Conservation (phyloP, 2,113 vertebrate species). For the Leptosomus discolor region DNA sequence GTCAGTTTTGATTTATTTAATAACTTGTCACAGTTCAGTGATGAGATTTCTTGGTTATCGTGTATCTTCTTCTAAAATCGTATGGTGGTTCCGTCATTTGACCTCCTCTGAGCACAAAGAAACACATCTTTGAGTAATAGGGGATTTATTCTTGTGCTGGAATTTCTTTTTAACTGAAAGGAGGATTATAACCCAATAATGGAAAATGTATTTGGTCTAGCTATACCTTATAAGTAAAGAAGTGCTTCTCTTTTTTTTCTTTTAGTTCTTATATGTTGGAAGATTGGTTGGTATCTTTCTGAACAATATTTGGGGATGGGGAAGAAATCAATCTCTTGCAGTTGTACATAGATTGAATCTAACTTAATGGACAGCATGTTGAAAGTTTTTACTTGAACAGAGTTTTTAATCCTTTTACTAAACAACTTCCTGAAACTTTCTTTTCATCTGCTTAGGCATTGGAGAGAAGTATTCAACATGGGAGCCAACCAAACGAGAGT, state of each 20-base stretch:
- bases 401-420: not conserved
- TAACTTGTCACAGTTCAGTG: not conserved
- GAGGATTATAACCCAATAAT: not conserved
- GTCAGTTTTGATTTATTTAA: not conserved
- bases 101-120: not conserved
- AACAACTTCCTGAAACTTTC: slow-evolving; percentile 42
- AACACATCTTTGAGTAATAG: not conserved
- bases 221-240: not conserved
- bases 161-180: not conserved
- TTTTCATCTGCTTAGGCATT: slow-evolving; percentile 78
- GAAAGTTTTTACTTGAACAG: not conserved
- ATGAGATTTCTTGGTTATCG: not conserved
- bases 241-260: not conserved
- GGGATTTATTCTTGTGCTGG: not conserved
- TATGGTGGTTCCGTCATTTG: not conserved
- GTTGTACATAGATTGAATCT: not conserved
- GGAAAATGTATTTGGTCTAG: not conserved
- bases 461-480: slow-evolving; percentile 98
- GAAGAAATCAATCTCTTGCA: not conserved
- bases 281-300: not conserved
- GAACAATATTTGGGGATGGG: not conserved
- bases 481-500: slow-evolving; percentile 97
- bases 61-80: not conserved
- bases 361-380: not conserved
- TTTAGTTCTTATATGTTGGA: not conserved